Evolutionary conservation across 2,888 invertebrate species (phyloP).

Genomic region (Andrena dorsata): DNA sequence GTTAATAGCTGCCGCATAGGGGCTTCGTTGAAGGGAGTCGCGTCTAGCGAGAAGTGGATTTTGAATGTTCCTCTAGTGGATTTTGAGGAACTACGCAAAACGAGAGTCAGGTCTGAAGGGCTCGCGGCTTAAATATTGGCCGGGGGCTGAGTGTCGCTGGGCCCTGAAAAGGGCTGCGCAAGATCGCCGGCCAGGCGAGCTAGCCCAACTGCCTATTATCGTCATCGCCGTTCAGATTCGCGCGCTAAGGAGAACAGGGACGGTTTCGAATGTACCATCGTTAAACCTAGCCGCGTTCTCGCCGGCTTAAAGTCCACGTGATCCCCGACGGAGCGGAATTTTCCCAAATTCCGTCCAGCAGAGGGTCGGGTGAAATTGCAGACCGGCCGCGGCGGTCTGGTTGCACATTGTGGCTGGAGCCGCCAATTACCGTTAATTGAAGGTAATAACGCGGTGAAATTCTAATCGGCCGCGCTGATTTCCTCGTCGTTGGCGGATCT

Average conservation of each 20-base stretch:
- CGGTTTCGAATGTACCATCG: too few species aligned
- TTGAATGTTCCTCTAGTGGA: conserved; percentile 40
- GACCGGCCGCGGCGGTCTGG: not conserved
- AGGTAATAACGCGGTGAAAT: conserved; percentile 33
- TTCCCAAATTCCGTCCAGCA: too few species aligned
- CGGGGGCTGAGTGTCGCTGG: conserved; percentile 2
- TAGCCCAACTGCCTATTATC: conserved; percentile 16
- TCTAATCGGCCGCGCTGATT: conserved; percentile 13
- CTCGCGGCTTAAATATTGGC: conserved; percentile 28
- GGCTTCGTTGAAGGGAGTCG: conserved; percentile 29
- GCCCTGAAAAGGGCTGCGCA: conserved; percentile 16
- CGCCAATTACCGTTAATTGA: conserved; percentile 23
- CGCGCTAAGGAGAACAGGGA: not conserved
- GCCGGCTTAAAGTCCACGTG: too few species aligned
- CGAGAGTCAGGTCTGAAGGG: conserved; percentile 21
- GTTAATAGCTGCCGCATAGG: conserved; percentile 57
- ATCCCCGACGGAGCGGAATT: too few species aligned
- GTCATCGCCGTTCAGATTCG: not conserved
- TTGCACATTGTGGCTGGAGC: not conserved
- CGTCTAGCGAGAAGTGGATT: conserved; percentile 56
- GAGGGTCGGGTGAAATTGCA: conserved; percentile 12
- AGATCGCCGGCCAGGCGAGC: not conserved
- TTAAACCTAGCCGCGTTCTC: too few species aligned
- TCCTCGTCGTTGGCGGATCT: conserved; percentile 11
- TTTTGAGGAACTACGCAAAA: conserved; percentile 44